Evolutionary conservation across 2,888 invertebrate species (phyloP).

Genomic region (Listrodromus nycthemerus): DNA sequence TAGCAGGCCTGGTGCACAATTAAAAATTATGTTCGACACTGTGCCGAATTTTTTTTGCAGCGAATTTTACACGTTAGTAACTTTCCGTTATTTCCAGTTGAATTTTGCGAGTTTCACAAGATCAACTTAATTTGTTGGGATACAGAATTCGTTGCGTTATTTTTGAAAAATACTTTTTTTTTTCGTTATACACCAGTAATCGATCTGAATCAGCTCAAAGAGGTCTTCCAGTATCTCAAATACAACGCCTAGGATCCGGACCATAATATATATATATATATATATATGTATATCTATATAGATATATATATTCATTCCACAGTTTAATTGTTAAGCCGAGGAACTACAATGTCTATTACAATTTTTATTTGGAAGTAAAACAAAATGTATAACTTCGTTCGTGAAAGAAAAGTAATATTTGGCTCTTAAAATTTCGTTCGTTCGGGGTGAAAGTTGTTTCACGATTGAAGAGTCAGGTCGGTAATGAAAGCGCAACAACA

Average conservation of each 20-base stretch:
- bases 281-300: not conserved
- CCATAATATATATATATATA: slow-evolving; percentile 35
- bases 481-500: slow-evolving; percentile 54
- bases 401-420: slow-evolving; percentile 13
- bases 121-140: not conserved
- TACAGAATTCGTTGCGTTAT: not conserved
- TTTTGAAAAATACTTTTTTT: not conserved
- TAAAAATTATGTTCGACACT: slow-evolving; percentile 23
- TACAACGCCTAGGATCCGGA: slow-evolving; percentile 45
- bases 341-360: slow-evolving; percentile 26
- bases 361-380: slow-evolving; percentile 7
- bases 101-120: not conserved
- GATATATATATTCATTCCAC: slow-evolving; percentile 62
- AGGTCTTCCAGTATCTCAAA: slow-evolving; percentile 63
- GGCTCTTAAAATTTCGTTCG: slow-evolving; percentile 8
- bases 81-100: slow-evolving; percentile 20
- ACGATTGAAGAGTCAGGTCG: slow-evolving; percentile 14
- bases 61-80: not conserved
- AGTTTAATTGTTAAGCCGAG: slow-evolving; percentile 38
- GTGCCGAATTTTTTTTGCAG: slow-evolving; percentile 7
- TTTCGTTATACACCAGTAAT: slow-evolving; percentile 18
- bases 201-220: slow-evolving; percentile 43
- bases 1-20: slow-evolving; percentile 11
- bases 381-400: slow-evolving; percentile 11
- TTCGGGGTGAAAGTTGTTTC: not conserved